phyloP scores from a whole-genome alignment of 2,113 vertebrate species.

The Daubentonia madagascariensis region DNA sequence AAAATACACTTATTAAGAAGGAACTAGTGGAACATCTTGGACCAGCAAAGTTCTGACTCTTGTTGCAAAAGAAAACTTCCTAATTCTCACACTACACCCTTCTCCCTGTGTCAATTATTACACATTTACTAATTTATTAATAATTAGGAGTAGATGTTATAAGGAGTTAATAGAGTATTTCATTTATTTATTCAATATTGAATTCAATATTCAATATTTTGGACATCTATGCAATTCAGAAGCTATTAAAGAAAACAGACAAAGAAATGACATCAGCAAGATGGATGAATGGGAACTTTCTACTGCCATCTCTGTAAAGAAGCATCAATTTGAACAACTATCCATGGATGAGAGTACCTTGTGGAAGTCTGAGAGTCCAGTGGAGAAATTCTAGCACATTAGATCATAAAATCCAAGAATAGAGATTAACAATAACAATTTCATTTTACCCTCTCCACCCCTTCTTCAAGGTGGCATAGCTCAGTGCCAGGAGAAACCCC shows the following conservation, averaged over 20 bases:
- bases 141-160: not conserved
- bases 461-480: not conserved
- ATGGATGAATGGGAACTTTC: not conserved
- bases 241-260: not conserved
- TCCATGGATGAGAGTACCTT: not conserved
- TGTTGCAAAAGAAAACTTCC: conserved; percentile 12
- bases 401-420: not conserved
- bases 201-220: not conserved
- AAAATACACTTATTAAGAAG: conserved; percentile 43
- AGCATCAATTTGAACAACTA: not conserved
- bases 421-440: not conserved
- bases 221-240: not conserved
- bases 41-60: conserved; percentile 38
- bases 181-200: not conserved
- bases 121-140: not conserved
- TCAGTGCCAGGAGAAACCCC: not conserved
- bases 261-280: not conserved
- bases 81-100: conserved; percentile 55
- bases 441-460: not conserved
- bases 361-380: not conserved
- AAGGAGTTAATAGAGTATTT: not conserved
- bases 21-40: conserved; percentile 27
- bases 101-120: not conserved
- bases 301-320: not conserved
- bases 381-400: not conserved